Conservation (phyloP, 2,113 vertebrate genomes). For the Hemiscyllium ocellatum region DNA sequence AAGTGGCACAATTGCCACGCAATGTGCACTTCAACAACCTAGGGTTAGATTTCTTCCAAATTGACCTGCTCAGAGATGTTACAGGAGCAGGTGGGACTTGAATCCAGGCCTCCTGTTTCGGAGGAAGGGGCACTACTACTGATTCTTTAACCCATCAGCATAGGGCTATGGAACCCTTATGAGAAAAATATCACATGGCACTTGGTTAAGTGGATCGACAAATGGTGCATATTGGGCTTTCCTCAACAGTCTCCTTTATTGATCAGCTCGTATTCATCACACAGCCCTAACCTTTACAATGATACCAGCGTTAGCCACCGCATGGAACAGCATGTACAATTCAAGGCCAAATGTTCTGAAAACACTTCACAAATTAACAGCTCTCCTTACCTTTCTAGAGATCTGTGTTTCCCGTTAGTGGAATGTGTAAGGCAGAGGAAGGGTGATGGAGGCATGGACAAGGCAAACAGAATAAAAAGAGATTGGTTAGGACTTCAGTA, state of each 20-base stretch:
- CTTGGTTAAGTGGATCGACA: not conserved
- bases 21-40: not conserved
- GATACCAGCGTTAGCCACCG: no score
- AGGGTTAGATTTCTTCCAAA: not conserved
- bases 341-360: not conserved
- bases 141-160: no score
- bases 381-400: slow-evolving; percentile 70
- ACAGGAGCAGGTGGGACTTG: no score
- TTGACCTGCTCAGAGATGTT: no score
- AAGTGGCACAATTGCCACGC: not conserved
- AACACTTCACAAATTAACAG: not conserved
- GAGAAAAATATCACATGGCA: not conserved
- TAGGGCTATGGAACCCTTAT: not conserved
- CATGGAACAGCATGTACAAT: not conserved
- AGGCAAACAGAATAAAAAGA: slow-evolving; percentile 51
- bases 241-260: not conserved
- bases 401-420: slow-evolving; percentile 63
- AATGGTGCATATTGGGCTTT: not conserved
- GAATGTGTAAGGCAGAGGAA: slow-evolving; percentile 56
- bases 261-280: not conserved
- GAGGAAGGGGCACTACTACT: no score
- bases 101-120: no score
- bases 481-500: slow-evolving; percentile 42
- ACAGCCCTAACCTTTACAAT: not conserved
- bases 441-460: slow-evolving; percentile 56